Conservation (phyloP, 2,113 vertebrate genomes). For the Onychostruthus taczanowskii region DNA sequence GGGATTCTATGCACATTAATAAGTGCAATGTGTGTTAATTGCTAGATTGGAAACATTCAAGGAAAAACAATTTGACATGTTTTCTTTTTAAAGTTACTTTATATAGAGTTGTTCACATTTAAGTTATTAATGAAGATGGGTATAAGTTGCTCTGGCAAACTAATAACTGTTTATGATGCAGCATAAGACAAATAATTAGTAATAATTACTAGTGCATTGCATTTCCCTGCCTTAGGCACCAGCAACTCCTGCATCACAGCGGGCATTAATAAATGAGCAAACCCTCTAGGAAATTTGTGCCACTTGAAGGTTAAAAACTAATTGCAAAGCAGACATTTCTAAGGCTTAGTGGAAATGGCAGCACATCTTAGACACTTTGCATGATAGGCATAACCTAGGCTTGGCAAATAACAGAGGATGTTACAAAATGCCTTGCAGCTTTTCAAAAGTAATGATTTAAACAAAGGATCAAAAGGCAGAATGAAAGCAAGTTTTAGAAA, state of each 20-base stretch:
- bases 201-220: neutral
- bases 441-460: conserved; percentile 12
- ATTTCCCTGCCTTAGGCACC: neutral
- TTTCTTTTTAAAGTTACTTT: neutral
- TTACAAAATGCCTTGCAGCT: neutral
- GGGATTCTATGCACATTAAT: neutral
- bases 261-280: neutral
- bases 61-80: neutral
- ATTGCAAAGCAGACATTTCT: conserved; percentile 12
- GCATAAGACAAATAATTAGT: neutral
- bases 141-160: neutral
- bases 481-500: neutral
- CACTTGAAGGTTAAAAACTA: conserved; percentile 4
- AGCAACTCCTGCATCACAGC: neutral
- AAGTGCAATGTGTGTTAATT: neutral
- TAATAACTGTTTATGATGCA: neutral
- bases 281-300: neutral
- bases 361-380: neutral
- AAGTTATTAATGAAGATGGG: neutral
- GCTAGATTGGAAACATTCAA: neutral
- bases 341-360: conserved; percentile 20
- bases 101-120: neutral
- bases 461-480: conserved; percentile 15
- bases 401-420: conserved; percentile 5
- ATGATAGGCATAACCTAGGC: neutral